phyloP scores from a whole-genome alignment of 2,113 vertebrate genomes.

The Siniperca chuatsi region DNA sequence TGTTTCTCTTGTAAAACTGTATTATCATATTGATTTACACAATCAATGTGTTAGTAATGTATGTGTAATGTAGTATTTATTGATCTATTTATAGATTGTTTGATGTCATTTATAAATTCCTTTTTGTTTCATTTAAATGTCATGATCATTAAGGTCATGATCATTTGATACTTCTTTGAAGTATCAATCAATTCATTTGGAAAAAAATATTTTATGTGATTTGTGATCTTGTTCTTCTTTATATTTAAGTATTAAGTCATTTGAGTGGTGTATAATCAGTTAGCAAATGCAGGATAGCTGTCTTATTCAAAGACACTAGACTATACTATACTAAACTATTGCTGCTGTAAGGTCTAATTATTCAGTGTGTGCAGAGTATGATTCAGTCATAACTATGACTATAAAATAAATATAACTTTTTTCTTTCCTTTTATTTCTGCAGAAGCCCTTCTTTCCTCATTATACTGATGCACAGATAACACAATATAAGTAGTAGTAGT shows the following conservation, averaged over 20 bases:
- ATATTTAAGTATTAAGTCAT: too few relatives aligned
- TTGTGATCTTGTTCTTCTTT: neutral
- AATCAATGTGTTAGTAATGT: neutral
- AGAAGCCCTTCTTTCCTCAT: constrained; percentile 21
- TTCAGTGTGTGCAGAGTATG: neutral
- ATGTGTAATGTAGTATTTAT: neutral
- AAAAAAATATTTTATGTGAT: neutral
- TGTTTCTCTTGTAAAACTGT: neutral
- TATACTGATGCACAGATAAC: neutral
- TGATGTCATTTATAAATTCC: neutral
- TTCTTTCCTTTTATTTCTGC: neutral
- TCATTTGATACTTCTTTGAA: neutral
- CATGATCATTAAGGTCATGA: neutral
- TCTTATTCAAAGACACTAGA: too few relatives aligned
- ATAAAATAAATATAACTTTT: neutral
- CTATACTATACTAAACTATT: too few relatives aligned
- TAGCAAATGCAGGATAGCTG: too few relatives aligned
- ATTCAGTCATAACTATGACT: neutral
- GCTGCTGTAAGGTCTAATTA: too few relatives aligned
- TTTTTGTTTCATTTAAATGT: constrained; percentile 19
- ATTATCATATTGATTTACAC: neutral
- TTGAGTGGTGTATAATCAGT: too few relatives aligned
- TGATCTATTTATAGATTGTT: neutral
- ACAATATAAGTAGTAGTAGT: too few relatives aligned
- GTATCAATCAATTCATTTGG: constrained; percentile 4